phyloP scores from a whole-genome alignment of 2,888 invertebrate genomes.

The Molorchus minor region DNA sequence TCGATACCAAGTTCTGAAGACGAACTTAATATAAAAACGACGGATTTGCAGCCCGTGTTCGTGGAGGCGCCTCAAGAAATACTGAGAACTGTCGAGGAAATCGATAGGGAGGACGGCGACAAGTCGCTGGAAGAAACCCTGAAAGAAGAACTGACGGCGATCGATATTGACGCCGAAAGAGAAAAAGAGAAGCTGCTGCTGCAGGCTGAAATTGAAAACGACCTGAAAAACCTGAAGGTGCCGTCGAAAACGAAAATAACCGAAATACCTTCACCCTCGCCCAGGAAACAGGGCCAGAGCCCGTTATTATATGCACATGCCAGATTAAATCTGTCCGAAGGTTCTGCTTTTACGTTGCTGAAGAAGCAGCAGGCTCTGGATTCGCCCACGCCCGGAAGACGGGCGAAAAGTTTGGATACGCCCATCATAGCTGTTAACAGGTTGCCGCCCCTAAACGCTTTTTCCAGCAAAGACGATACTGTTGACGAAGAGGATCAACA shows the following conservation, averaged over 20 bases:
- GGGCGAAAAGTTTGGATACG: conserved; percentile 86
- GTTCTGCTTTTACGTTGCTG: conserved; percentile 78
- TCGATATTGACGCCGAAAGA: conserved; percentile 53
- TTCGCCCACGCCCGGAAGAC: conserved; percentile 77
- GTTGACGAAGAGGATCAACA: conserved; percentile 78
- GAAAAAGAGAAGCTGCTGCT: conserved; percentile 57
- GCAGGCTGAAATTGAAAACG: conserved; percentile 59
- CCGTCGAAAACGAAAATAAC: conserved; percentile 68
- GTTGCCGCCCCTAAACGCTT: conserved; percentile 83
- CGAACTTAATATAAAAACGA: conserved; percentile 70
- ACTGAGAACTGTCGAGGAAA: conserved; percentile 54
- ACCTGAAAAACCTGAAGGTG: conserved; percentile 58
- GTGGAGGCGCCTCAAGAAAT: conserved; percentile 52
- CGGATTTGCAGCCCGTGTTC: conserved; percentile 64
- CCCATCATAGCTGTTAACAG: conserved; percentile 83
- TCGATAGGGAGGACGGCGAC: conserved; percentile 55
- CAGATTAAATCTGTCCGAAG: conserved; percentile 83
- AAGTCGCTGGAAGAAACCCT: conserved; percentile 58
- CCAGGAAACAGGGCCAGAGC: conserved; percentile 77
- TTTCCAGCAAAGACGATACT: conserved; percentile 89
- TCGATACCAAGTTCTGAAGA: conserved; percentile 81
- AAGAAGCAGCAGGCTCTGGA: conserved; percentile 81
- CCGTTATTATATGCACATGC: conserved; percentile 83
- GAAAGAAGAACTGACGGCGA: conserved; percentile 49
- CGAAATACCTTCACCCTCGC: conserved; percentile 74